A percentile compares a stretch with the other conserved stretches of the same genome.
Evolutionary conservation across 2,797 vertebrate species (phyloP).

Genomic region (Amblyraja radiata): DNA sequence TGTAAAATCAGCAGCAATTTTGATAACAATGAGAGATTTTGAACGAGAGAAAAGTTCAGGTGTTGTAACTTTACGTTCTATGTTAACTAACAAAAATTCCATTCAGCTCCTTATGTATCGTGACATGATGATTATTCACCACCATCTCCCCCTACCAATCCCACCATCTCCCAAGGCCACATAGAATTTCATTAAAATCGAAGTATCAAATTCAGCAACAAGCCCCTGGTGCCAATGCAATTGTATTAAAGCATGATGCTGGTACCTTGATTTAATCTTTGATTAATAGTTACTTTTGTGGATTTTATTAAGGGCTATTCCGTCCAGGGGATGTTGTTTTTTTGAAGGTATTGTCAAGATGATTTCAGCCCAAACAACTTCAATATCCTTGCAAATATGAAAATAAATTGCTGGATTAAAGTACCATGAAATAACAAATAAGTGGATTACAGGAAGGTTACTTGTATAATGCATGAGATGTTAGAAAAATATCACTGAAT

Average conservation of each 20-base stretch:
- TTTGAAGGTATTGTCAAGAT: neutral
- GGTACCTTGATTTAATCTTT: neutral
- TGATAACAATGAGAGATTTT: neutral
- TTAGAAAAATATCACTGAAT: neutral
- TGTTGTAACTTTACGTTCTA: neutral
- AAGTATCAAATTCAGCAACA: neutral
- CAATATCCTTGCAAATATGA: neutral
- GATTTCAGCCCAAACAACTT: neutral
- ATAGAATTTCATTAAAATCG: neutral
- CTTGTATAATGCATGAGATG: neutral
- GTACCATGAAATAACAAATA: neutral
- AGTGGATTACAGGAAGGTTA: neutral
- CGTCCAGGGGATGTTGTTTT: neutral
- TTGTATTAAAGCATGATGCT: neutral
- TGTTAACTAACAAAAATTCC: neutral
- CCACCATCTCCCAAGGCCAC: neutral
- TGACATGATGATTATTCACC: neutral
- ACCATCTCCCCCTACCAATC: neutral
- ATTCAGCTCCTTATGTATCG: neutral
- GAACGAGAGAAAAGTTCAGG: neutral
- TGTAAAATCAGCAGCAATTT: no score
- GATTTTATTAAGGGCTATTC: neutral
- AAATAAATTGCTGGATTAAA: constrained; percentile 4
- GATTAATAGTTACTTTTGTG: neutral
- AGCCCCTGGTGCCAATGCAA: neutral